A percentile compares a stretch with the other conserved stretches of the same genome.
phyloP scores from a whole-genome alignment of 2,797 vertebrate genomes.

The Rhinella marina region DNA sequence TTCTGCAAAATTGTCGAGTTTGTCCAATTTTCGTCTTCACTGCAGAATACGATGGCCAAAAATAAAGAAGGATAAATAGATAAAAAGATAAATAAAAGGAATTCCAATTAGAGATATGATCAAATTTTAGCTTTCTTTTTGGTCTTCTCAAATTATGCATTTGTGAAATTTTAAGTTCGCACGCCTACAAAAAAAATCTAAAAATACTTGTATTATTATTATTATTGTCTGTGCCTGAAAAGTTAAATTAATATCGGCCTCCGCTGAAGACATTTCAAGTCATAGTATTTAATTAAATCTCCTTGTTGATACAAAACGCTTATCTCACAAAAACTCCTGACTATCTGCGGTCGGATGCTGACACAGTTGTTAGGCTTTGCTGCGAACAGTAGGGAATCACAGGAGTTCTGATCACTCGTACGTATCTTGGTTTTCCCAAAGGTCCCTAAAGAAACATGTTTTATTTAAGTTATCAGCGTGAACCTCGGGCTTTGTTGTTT shows the following conservation, averaged over 20 bases:
- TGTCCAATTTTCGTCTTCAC: no score
- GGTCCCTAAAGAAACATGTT: slow-evolving; percentile 93
- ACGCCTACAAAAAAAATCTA: neutral
- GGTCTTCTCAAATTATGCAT: neutral
- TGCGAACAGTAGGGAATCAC: slow-evolving; percentile 76
- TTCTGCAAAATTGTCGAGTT: no score
- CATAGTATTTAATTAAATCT: slow-evolving; percentile 52
- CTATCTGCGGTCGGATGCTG: slow-evolving; percentile 71
- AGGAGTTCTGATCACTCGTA: slow-evolving; percentile 78
- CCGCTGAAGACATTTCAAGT: neutral
- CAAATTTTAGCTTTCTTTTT: neutral
- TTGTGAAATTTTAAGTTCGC: slow-evolving; percentile 3
- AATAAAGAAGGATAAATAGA: no score
- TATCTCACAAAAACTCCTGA: slow-evolving; percentile 21
- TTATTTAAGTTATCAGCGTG: slow-evolving; percentile 93
- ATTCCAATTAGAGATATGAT: neutral
- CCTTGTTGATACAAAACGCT: slow-evolving; percentile 42
- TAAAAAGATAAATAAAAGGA: no score
- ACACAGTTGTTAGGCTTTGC: slow-evolving; percentile 74
- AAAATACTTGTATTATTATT: slow-evolving; percentile 7
- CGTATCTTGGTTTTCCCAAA: slow-evolving; percentile 88
- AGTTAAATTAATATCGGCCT: neutral
- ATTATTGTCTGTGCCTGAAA: neutral
- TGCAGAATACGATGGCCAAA: no score
- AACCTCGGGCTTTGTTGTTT: slow-evolving; percentile 88